These are phyloP conservation scores for Manacus vitellinus DNA, from an alignment of 2,113 vertebrate species.

Conservation along the genomic window DNA sequence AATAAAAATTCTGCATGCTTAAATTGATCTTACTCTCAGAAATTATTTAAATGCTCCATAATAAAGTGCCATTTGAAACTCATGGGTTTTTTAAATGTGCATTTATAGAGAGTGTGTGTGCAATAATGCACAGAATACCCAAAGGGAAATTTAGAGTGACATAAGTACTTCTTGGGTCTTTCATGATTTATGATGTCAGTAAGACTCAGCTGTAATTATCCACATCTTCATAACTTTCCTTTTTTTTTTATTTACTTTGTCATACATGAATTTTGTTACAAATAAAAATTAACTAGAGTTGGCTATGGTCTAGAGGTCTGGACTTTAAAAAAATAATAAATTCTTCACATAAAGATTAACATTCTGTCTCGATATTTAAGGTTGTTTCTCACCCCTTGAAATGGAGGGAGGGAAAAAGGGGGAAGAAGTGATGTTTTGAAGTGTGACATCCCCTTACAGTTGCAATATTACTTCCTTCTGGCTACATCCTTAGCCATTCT, in stretches of 20 bases:
- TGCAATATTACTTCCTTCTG: not conserved
- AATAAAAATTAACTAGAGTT: constrained; percentile 9
- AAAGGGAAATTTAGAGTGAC: constrained; percentile 58
- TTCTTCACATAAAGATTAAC: constrained; percentile 1
- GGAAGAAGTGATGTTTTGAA: not conserved
- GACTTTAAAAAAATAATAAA: constrained; percentile 22
- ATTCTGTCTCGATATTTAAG: not conserved
- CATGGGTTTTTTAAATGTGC: constrained; percentile 17
- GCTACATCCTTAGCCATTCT: not conserved
- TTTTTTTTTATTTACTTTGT: constrained; percentile 25
- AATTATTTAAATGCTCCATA: constrained; percentile 70
- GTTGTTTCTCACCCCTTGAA: not conserved
- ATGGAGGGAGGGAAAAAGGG: not conserved
- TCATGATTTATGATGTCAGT: constrained; percentile 58
- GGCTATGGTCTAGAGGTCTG: constrained; percentile 3
- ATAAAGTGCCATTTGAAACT: constrained; percentile 69
- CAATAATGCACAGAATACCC: constrained; percentile 53
- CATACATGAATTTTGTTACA: constrained; percentile 25
- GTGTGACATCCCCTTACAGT: not conserved
- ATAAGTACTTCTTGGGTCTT: constrained; percentile 53
- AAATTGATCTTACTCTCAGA: constrained; percentile 43
- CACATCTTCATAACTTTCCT: not conserved
- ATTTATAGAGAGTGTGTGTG: constrained; percentile 56
- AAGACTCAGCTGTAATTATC: not conserved
- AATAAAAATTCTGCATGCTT: constrained; percentile 55